Base-by-base conservation (phyloP, 2,797 vertebrate species). In the Coccyzus lansbergi region DNA sequence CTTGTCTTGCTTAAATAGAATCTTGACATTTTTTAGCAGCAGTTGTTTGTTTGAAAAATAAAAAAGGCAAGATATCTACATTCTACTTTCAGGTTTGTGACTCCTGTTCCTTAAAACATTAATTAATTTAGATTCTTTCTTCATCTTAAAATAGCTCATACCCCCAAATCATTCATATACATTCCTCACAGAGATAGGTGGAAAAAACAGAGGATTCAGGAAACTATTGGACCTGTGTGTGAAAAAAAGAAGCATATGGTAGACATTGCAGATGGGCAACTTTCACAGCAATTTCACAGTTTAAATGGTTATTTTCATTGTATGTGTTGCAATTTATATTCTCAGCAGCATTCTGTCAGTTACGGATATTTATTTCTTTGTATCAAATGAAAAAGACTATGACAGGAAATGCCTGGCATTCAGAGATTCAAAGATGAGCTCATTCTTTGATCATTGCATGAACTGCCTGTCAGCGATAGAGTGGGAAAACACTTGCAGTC, bases 381-480 rank as follows among this genome's bases (percentile, higher is more conserved):
- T 48, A 68, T 33, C 56, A 65, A 72, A 83, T 92, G 69, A 89
- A 91, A 83, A 55, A 86, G 59, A 89, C 83, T 31, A 53, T 3
- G 11, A 42, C 46, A 81, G 24, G 14, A 77, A 52, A 71, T 60
- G 49, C 63, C 67, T 60, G 59, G 26, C 28, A 52, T 83, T 95
- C 40, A 38, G 40, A 79, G 10, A 15, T 65, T 51, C 69, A 64
- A 65, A 93, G 42, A 96, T 86, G 53, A 91, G 24, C 18, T 67
- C 15, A 9, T 92, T 96, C 86, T 93, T 82, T 91, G 52, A 88
- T 92, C n/a, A 10, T 18, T 63, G 49, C 29, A 46, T 71, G 36
- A 58, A 89, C 83, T 93, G 40, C 79, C 67, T 93, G 71, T 36
- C 24, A 11, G 58, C 86, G 24, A n/a, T 85, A 33, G 9, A 34